Conservation (phyloP, 1,140 invertebrate genomes). For the Megalonaias nervosa region DNA sequence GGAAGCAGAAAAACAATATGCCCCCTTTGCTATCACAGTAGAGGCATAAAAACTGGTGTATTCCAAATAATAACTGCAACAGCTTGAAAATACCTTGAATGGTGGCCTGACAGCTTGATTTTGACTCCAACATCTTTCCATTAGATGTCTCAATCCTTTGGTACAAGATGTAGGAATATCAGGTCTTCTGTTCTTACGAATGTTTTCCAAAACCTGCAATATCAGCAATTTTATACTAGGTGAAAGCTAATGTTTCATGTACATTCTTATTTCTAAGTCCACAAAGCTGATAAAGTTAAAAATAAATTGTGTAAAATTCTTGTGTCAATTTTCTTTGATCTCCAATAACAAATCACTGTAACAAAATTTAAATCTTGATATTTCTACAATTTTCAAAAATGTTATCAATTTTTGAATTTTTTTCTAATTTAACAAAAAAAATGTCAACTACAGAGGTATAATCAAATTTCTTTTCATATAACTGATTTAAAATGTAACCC, state of each 20-base stretch:
- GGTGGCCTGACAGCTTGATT: conserved; percentile 58
- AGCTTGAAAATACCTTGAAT: conserved; percentile 53
- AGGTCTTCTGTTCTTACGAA: conserved; percentile 55
- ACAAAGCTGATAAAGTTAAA: not conserved
- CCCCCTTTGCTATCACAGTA: too few relatives aligned
- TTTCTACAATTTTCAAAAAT: not conserved
- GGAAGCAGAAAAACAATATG: too few relatives aligned
- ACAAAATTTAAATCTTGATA: not conserved
- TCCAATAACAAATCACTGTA: not conserved
- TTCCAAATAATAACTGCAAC: too few relatives aligned
- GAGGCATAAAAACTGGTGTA: too few relatives aligned
- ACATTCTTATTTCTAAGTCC: not conserved
- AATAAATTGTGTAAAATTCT: not conserved
- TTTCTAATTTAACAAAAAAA: conserved; percentile 1
- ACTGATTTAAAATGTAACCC: too few relatives aligned
- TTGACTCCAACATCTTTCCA: conserved; percentile 59
- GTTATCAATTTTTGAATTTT: not conserved
- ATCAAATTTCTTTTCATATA: not conserved
- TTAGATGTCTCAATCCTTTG: conserved; percentile 45
- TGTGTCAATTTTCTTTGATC: not conserved
- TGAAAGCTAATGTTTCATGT: not conserved
- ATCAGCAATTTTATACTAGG: not conserved
- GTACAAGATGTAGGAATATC: conserved; percentile 55
- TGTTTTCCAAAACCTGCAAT: conserved; percentile 58
- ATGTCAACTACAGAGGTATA: not conserved